phyloP scores from a whole-genome alignment of 1,140 invertebrate genomes.

The Drosophila athabasca region DNA sequence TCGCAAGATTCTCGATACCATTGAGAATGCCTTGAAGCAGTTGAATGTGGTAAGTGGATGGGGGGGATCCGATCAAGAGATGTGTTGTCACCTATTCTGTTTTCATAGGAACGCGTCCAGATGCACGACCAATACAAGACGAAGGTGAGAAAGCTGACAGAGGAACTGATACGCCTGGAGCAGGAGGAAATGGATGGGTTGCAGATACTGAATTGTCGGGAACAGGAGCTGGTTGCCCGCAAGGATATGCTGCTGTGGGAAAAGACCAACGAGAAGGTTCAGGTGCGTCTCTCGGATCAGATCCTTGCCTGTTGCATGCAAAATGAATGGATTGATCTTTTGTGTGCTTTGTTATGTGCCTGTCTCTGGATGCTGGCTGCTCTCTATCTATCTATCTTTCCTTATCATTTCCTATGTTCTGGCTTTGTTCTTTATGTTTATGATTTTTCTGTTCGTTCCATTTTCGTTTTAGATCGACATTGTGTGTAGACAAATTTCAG shows the following conservation, averaged over 20 bases:
- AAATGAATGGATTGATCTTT: slow-evolving; percentile 31
- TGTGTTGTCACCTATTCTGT: not conserved
- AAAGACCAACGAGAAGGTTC: slow-evolving; percentile 83
- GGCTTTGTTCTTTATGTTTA: slow-evolving; percentile 76
- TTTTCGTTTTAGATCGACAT: slow-evolving; percentile 86
- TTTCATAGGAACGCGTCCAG: slow-evolving; percentile 77
- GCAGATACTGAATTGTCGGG: slow-evolving; percentile 71
- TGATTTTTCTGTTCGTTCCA: slow-evolving; percentile 77
- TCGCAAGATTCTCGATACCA: slow-evolving; percentile 83
- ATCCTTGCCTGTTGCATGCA: slow-evolving; percentile 18
- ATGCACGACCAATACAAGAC: slow-evolving; percentile 83
- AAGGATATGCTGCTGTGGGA: slow-evolving; percentile 84
- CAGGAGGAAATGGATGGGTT: slow-evolving; percentile 82
- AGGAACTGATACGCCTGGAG: slow-evolving; percentile 83
- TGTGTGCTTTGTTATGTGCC: slow-evolving; percentile 47
- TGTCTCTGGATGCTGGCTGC: not conserved
- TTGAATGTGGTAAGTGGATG: slow-evolving; percentile 85
- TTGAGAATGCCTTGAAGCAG: slow-evolving; percentile 85
- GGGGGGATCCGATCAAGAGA: too few species aligned
- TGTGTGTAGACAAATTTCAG: slow-evolving; percentile 85
- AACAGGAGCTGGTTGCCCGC: slow-evolving; percentile 71
- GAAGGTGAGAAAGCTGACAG: slow-evolving; percentile 75
- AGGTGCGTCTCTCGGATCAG: slow-evolving; percentile 51
- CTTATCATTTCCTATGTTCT: slow-evolving; percentile 63
- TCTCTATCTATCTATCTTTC: slow-evolving; percentile 17